Base-by-base conservation (phyloP, 2,113 vertebrate species). In the Odobenus rosmarus region DNA sequence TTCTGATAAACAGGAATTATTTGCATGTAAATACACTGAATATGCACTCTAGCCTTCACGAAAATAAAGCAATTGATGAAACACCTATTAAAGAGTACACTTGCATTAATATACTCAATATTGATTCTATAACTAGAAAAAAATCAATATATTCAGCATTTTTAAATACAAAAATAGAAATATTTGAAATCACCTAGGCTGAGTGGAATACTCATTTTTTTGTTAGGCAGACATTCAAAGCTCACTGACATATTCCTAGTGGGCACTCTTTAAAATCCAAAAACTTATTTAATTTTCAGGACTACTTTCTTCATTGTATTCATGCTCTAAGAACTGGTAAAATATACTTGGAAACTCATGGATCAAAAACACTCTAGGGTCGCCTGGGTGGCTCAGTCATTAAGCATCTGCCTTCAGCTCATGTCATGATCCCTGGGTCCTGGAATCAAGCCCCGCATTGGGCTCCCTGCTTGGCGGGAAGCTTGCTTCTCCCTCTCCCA, bases 151-250 rank as follows among this genome's bases (percentile, higher is more conserved):
- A 92, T 13, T 94, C 39, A 95, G 80, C 76, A 79, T 55, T 90
- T 94, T 76, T 36, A 76, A 72, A 81, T 53, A 97, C 28, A 92
- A 87, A 92, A 96, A 92, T 7, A 82, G 10, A 88, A 97, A 86
- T 62, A 83, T 49, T 96, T 87, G 74, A 92, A 94, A 49, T 51
- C 21, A 53, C n/a, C 55, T 57, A 62, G 4, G 69, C 26, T 28
- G 12, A 96, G 42, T 2, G 76, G 55, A 94, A 92, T 74, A 83
- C 26, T 67, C 31, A 82, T 55, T 83, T 71, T 51, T 61, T 85
- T 26, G 49, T 55, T 92, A 81, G 87, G 59, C 61, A 82, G 92
- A 36, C 16, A 85, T 64, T 16, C 76, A 89, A 77, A 87, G 18
- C 61, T 94, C 86, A 96, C 8, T 62, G 33, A 42, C 74, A 71